These are phyloP conservation scores for Morelia viridis DNA, from an alignment of 2,797 vertebrate species.

Conservation along the genomic window DNA sequence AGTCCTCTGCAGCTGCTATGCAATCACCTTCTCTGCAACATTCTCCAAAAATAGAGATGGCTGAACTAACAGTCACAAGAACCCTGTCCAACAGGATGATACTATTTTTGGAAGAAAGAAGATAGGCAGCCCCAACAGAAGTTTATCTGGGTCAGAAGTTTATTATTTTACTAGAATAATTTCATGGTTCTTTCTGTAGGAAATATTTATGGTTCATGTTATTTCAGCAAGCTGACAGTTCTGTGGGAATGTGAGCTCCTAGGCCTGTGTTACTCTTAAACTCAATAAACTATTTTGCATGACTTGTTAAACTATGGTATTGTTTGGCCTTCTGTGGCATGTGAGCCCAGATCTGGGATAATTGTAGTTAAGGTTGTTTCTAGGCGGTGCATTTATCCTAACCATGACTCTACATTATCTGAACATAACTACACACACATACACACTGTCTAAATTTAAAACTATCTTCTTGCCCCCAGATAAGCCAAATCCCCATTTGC, in stretches of 20 bases:
- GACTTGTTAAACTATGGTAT: background rate
- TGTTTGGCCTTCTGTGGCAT: background rate
- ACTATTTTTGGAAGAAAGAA: slow-evolving; percentile 30
- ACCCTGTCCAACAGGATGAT: background rate
- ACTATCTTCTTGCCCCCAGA: background rate
- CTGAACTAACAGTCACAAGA: background rate
- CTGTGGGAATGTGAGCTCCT: slow-evolving; percentile 7
- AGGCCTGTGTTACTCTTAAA: background rate
- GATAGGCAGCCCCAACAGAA: slow-evolving; percentile 21
- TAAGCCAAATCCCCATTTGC: background rate
- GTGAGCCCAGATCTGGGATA: background rate
- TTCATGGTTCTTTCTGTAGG: slow-evolving; percentile 38
- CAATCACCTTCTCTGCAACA: background rate
- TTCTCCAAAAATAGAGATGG: background rate
- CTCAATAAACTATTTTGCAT: background rate
- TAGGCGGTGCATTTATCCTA: background rate
- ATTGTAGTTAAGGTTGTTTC: background rate
- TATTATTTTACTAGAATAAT: slow-evolving; percentile 35
- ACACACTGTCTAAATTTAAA: background rate
- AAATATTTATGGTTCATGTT: slow-evolving; percentile 41
- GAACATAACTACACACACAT: background rate
- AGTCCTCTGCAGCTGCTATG: background rate
- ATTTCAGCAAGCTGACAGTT: slow-evolving; percentile 46
- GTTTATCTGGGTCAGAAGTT: slow-evolving; percentile 30
- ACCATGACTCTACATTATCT: background rate